Conservation (phyloP, 2,113 vertebrate species). For the Morphnarchus princeps region DNA sequence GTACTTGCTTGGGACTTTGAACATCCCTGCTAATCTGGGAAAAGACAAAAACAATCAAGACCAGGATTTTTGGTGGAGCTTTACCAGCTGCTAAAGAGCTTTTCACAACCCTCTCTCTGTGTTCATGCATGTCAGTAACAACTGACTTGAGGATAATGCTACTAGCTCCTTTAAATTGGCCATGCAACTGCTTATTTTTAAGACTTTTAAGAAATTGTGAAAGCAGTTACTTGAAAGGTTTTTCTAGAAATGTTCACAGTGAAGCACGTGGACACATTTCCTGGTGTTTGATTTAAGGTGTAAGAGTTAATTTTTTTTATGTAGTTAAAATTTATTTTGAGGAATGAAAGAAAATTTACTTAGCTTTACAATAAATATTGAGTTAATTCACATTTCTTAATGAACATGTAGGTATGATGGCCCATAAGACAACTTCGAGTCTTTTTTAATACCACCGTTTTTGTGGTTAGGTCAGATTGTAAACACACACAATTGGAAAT, state of each 20-base stretch:
- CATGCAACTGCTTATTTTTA: not conserved
- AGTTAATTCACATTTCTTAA: not conserved
- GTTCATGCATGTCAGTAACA: not conserved
- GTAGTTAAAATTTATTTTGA: not conserved
- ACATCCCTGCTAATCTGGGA: not conserved
- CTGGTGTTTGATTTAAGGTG: not conserved
- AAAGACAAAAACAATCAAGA: not conserved
- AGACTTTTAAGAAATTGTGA: not conserved
- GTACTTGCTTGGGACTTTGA: not conserved
- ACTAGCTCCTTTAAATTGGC: not conserved
- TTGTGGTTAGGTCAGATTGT: not conserved
- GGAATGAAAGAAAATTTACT: not conserved
- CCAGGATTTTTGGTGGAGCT: not conserved
- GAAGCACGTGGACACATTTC: not conserved
- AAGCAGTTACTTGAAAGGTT: not conserved
- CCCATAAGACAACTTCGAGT: not conserved
- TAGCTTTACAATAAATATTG: not conserved
- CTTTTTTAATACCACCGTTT: not conserved
- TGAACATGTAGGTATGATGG: not conserved
- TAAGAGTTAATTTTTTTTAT: not conserved
- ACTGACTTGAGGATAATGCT: not conserved
- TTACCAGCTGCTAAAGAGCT: not conserved
- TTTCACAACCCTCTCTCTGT: not conserved
- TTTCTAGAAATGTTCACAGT: fast-evolving
- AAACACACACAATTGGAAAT: not conserved